Base-by-base conservation (phyloP, 30 jellyfish, hydroid and myxozoan species). In the Pelagia noctiluca region DNA sequence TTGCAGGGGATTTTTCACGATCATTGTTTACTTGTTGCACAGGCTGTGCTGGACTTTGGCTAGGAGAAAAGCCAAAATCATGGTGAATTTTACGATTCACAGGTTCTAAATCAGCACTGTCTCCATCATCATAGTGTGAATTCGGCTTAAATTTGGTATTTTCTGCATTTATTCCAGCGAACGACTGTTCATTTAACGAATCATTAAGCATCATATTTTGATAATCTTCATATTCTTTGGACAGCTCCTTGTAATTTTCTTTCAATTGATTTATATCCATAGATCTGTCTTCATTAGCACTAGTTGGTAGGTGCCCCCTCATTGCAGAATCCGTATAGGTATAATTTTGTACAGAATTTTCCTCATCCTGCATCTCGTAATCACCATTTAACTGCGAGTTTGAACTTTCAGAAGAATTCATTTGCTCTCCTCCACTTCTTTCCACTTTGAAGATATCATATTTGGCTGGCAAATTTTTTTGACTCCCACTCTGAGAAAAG, bases 121-220 rank as follows among this genome's bases (percentile, higher is more conserved):
- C 16, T 42, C 57, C 16, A 3, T 52, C 68, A 3, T 52, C 68
- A n/a, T n/a, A n/a, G n/a, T n/a, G n/a, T n/a, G n/a, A n/a, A n/a
- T n/a, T n/a, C n/a, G n/a, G n/a, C n/a, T n/a, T n/a, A n/a, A n/a
- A n/a, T n/a, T n/a, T n/a, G n/a, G n/a, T n/a, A n/a, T n/a, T n/a
- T n/a, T n/a, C n/a, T n/a, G n/a, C n/a, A n/a, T n/a, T n/a, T n/a
- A n/a, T n/a, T n/a, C n/a, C n/a, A n/a, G n/a, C n/a, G n/a, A n/a
- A n/a, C n/a, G n/a, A n/a, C n/a, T n/a, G n/a, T n/a, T n/a, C n/a
- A 1, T 78, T 82, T 23, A 82, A 28, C 35, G 92, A 82, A 70
- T 70, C 92, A 53, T 30, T 35, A 3, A 60, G n/a, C 33, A 11
- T 38, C 32, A 61, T 21, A 29, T 63, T 57, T 31, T 37, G 29